Percentiles rank a stretch among this genome's conserved stretches.
Evolutionary conservation across 2,888 invertebrate genomes (phyloP).

Genomic region (Cosmia pyralina): DNA sequence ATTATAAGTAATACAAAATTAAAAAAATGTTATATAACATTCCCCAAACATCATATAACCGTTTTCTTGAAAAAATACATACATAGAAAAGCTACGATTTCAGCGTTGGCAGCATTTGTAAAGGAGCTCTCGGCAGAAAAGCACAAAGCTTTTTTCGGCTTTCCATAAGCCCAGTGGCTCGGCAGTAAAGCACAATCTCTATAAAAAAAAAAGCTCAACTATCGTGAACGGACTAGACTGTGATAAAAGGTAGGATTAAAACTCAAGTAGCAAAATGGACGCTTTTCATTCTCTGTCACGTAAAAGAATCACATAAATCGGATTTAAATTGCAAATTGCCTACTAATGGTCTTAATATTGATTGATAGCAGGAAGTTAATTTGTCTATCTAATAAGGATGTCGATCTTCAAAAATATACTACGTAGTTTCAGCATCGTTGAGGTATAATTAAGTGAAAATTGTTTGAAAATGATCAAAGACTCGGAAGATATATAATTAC

Average conservation of each 20-base stretch:
- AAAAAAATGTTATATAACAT: neutral
- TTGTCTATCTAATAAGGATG: neutral
- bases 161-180: constrained; percentile 20
- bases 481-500: constrained; percentile 13
- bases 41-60: constrained; percentile 1
- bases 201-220: constrained; percentile 19
- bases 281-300: neutral
- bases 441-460: constrained; percentile 13
- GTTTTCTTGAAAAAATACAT: constrained; percentile 8
- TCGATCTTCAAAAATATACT: neutral
- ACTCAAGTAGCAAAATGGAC: neutral
- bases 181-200: neutral
- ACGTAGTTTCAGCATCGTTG: neutral
- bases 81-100: neutral
- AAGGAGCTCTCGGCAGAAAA: constrained; percentile 1
- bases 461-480: constrained; percentile 41
- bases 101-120: constrained; percentile 12
- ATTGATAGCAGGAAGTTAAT: neutral
- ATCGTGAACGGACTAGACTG: constrained; percentile 10
- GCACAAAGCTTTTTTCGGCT: constrained; percentile 40
- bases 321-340: neutral
- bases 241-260: constrained; percentile 13
- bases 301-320: neutral
- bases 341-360: neutral
- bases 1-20: neutral